Evolutionary conservation across 2,888 invertebrate species (phyloP).

Genomic region (Lottia gigantea): DNA sequence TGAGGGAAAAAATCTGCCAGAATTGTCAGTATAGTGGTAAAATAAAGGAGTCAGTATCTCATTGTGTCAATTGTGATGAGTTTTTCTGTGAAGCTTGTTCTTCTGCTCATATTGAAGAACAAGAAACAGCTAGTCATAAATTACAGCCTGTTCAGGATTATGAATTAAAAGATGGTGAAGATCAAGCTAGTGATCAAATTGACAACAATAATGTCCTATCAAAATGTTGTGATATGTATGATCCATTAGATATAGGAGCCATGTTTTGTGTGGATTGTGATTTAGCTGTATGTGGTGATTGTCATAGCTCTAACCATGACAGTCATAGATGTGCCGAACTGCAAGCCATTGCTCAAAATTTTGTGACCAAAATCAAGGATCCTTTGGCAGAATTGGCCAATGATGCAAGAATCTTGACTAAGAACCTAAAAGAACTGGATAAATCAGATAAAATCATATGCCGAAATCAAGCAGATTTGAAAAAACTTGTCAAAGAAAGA

Average conservation of each 20-base stretch:
- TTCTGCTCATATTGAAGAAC: conserved; percentile 40
- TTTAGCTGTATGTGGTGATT: conserved; percentile 49
- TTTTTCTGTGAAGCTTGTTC: conserved; percentile 48
- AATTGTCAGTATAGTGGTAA: conserved; percentile 12
- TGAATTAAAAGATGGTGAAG: conserved; percentile 29
- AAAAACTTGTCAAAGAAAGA: conserved; percentile 39
- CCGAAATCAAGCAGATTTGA: conserved; percentile 42
- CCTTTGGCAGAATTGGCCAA: conserved; percentile 43
- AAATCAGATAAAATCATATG: conserved; percentile 36
- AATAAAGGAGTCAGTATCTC: conserved; percentile 36
- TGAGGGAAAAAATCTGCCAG: conserved; percentile 38
- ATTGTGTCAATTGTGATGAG: conserved; percentile 55
- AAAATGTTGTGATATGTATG: conserved; percentile 51
- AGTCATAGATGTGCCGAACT: conserved; percentile 56
- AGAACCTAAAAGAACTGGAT: conserved; percentile 38
- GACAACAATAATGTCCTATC: conserved; percentile 35
- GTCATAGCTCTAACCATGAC: conserved; percentile 43
- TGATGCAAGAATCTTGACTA: conserved; percentile 39
- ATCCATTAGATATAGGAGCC: conserved; percentile 54
- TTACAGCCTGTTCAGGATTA: conserved; percentile 43
- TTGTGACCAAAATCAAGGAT: conserved; percentile 51
- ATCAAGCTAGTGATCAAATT: conserved; percentile 27
- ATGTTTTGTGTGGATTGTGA: conserved; percentile 58
- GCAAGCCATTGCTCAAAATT: conserved; percentile 53
- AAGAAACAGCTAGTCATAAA: conserved; percentile 48